A percentile compares a stretch with the other conserved stretches of the same genome.
phyloP scores from a whole-genome alignment of 2,888 invertebrate genomes.

The Abrostola tripartita region DNA sequence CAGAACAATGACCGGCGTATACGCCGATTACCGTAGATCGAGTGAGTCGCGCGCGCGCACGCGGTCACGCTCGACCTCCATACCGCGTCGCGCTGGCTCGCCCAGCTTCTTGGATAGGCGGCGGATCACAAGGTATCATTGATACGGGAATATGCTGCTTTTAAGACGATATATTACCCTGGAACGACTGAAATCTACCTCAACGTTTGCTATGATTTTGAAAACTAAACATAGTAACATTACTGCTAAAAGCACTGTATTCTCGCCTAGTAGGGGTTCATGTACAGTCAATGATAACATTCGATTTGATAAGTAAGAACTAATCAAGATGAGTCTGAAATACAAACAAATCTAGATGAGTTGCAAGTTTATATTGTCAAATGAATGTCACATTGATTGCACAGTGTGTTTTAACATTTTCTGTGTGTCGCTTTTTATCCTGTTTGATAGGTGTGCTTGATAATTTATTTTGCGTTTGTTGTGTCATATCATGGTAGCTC shows the following conservation, averaged over 20 bases:
- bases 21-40: slow-evolving; percentile 87
- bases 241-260: slow-evolving; percentile 50
- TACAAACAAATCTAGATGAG: no score
- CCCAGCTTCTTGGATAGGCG: slow-evolving; percentile 97
- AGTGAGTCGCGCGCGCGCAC: slow-evolving; percentile 67
- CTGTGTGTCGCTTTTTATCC: slow-evolving; percentile 77
- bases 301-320: slow-evolving; percentile 24
- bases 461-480: slow-evolving; percentile 66
- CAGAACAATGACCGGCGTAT: slow-evolving; percentile 87
- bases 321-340: no score
- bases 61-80: slow-evolving; percentile 92
- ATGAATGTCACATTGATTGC: slow-evolving; percentile 48
- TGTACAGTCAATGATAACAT: slow-evolving; percentile 33
- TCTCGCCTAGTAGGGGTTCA: slow-evolving; percentile 40
- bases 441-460: slow-evolving; percentile 63
- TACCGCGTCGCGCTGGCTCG: slow-evolving; percentile 96
- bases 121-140: slow-evolving; percentile 95
- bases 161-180: slow-evolving; percentile 6
- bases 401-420: slow-evolving; percentile 68
- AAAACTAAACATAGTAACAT: slow-evolving; percentile 12
- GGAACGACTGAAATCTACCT: slow-evolving; percentile 12
- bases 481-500: slow-evolving; percentile 59
- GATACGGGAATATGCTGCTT: slow-evolving; percentile 29
- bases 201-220: background rate
- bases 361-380: slow-evolving; percentile 17